These are phyloP conservation scores for Tetramorium alpestre DNA, from an alignment of 1,140 invertebrate genomes.

Conservation along the genomic window DNA sequence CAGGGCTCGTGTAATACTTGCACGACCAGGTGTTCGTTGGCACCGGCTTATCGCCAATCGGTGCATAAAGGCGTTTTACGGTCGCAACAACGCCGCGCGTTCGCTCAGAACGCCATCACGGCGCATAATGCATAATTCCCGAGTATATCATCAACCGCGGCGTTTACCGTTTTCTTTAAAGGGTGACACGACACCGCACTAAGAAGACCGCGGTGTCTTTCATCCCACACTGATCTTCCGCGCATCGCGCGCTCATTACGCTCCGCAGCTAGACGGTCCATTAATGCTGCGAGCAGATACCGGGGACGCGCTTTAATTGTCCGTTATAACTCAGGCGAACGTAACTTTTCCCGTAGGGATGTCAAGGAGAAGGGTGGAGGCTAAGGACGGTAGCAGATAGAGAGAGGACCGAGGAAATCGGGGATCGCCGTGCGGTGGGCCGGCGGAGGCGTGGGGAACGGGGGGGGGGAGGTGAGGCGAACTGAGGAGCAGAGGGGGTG, in stretches of 20 bases:
- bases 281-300: conserved; percentile 72
- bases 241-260: conserved; percentile 51
- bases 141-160: conserved; percentile 58
- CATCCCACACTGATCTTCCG: conserved; percentile 65
- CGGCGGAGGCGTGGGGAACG: too few relatives aligned
- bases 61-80: conserved; percentile 42
- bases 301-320: conserved; percentile 70
- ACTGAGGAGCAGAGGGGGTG: neutral
- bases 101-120: neutral
- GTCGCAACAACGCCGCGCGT: neutral
- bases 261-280: conserved; percentile 64
- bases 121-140: conserved; percentile 64
- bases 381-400: conserved; percentile 5
- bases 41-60: conserved; percentile 46
- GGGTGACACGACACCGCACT: neutral
- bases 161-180: conserved; percentile 64
- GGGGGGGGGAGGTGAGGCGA: too few relatives aligned
- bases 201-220: conserved; percentile 34
- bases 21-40: conserved; percentile 20
- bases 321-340: conserved; percentile 73
- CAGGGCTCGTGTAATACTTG: neutral
- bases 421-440: neutral
- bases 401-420: neutral
- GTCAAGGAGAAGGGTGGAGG: neutral
- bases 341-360: conserved; percentile 72